Conservation (phyloP, 2,113 vertebrate species). For the Cynocephalus volans region DNA sequence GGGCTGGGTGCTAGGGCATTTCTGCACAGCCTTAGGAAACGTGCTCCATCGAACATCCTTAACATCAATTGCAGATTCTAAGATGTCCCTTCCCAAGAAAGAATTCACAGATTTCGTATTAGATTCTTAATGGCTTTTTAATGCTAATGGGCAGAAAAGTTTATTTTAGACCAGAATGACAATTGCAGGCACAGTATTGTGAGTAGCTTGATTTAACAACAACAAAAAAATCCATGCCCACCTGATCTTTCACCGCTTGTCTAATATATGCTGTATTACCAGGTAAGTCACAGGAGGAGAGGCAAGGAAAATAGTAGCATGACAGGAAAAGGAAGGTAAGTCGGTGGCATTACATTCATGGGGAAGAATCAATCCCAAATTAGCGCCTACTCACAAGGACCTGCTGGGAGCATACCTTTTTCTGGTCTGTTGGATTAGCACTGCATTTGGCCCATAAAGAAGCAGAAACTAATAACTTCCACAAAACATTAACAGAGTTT, state of each 20-base stretch:
- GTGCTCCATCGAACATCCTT: not conserved
- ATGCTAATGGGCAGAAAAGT: not conserved
- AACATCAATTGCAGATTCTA: not conserved
- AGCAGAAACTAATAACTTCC: slow-evolving; percentile 54
- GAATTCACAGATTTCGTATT: slow-evolving; percentile 16
- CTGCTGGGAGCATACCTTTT: slow-evolving; percentile 52
- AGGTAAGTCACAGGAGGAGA: slow-evolving; percentile 7
- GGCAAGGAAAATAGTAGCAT: not conserved
- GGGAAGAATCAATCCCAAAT: slow-evolving; percentile 5
- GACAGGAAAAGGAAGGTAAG: slow-evolving; percentile 47
- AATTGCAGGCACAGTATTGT: not conserved
- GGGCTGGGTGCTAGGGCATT: not conserved
- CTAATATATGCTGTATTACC: not conserved
- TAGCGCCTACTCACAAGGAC: slow-evolving; percentile 16
- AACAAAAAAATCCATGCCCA: not conserved
- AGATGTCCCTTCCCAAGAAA: not conserved
- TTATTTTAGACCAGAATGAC: slow-evolving; percentile 25
- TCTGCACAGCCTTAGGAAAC: not conserved
- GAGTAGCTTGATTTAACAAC: not conserved
- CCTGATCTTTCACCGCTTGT: not conserved
- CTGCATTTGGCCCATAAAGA: slow-evolving; percentile 38
- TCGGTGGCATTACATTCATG: not conserved
- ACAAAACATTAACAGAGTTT: slow-evolving; percentile 4
- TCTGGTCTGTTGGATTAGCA: slow-evolving; percentile 35
- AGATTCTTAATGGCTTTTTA: not conserved